Evolutionary conservation across 2,113 vertebrate genomes (phyloP), one percentile per base, ranked within the genome.

Genomic region (Percopsis transmontana): DNA sequence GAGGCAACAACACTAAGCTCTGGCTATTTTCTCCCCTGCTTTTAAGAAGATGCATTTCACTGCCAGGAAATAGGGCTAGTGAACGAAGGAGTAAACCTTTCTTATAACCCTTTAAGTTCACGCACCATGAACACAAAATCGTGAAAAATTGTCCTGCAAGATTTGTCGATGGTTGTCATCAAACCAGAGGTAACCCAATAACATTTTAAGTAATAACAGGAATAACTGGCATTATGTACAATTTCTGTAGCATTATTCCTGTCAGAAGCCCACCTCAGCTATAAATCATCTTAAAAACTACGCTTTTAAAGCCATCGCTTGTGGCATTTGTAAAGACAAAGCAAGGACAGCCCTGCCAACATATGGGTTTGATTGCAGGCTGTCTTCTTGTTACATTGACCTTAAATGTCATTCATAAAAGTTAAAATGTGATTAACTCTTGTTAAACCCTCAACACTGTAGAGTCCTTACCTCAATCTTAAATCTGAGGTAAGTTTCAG

Each of bases 1-100:
- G 58, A 77, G 69, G 70, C 79, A 77, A 64, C 67, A 66, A 63
- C 45, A 55, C 68, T 66, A 70, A 65, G 55, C 60, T 58, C 60
- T 51, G 62, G 47, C 65, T 81, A 76, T 80, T 73, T 81, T 62
- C 66, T 48, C 20, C 56, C 3, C 8, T 51, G 48, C 56, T 70
- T 73, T 55, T 67, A 60, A 48, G 73, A 62, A 41, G 48, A 72
- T 14, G 65, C 45, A 65, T 58, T 70, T 62, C 61, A 57, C 48
- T 11, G 60, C 44, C 63, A 54, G 38, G 53, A 59, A 68, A 47
- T 11, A 11, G 5, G 2, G 3, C 13, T 51, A 23, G 1, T 24
- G 21, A 39, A 38, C 18, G 9, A 41, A 41, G 3, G 4, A 23
- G 11, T 58, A 70, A 50, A 63, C 42, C 16, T 20, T 40, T 57